Base-by-base conservation (phyloP, 1,140 invertebrate species). In the Drosophila cardini region DNA sequence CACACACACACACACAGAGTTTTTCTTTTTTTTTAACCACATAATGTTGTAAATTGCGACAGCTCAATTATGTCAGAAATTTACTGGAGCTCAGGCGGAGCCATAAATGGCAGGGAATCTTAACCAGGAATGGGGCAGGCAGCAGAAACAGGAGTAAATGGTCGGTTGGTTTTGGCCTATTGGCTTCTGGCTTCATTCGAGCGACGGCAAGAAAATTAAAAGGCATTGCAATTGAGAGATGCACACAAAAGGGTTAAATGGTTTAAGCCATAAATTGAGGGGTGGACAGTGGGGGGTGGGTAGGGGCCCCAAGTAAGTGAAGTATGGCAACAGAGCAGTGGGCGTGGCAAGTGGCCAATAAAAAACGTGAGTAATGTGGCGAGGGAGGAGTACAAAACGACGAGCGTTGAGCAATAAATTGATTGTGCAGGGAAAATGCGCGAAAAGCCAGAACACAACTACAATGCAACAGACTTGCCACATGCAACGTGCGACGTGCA, bases 181-280 rank as follows among this genome's bases (percentile, higher is more conserved):
- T 48, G 52, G 70, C 46, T 74, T 76, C 46, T 42, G 50, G 32
- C 53, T 68, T 21, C 69, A 34, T 48, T 43, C 52, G 65, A 52
- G 40, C 52, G 65, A 67, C 52, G 65, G 72, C 57, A 78, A 69
- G 80, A 76, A 87, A 89, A 87, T 87, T 83, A 89, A 87, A 87
- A 80, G 65, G 62, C 76, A 76, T 38, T 15, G 72, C 69, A 63
- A 72, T 81, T 42, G 58, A 63, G 67, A 70, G 58, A 38, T 26
- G 77, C 67, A 87, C 75, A 86, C 69, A 83, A 87, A 26, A 79
- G 83, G 83, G 83, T 86, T 86, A 86, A 86, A 83, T 83, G 83
- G 76, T 57, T 86, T 82, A 82, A 86, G 48, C 63, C 67, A 40
- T 73, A 34, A 13, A 38, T 21, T 36, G 50, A 6, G 62, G 38